Evolutionary conservation across 2,113 vertebrate species (phyloP).

Genomic region (Atherinomorus stipes): DNA sequence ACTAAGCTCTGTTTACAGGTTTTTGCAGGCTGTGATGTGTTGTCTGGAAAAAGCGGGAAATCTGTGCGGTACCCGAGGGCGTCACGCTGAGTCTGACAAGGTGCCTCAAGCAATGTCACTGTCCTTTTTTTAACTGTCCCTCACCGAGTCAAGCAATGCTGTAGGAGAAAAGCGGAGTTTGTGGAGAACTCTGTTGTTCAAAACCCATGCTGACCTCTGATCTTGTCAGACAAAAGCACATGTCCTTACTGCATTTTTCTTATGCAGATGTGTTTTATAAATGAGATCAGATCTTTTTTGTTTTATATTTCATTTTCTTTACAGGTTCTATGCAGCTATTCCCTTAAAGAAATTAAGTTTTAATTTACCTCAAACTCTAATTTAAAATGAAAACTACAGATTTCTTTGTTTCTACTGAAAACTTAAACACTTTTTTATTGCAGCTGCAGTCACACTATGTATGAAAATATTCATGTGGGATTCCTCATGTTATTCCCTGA

Average conservation of each 20-base stretch:
- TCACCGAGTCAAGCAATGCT: not conserved
- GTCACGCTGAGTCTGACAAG: constrained; percentile 5
- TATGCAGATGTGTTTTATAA: no score
- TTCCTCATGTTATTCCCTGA: not conserved
- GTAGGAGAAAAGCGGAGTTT: not conserved
- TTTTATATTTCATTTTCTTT: not conserved
- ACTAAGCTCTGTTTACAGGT: constrained; percentile 5
- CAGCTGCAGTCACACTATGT: no score
- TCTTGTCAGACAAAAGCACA: no score
- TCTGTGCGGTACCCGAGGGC: not conserved
- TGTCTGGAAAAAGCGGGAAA: constrained; percentile 1
- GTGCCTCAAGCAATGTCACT: constrained; percentile 3
- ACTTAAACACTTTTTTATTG: no score
- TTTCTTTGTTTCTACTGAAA: no score
- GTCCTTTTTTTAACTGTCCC: not conserved
- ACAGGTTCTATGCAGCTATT: not conserved
- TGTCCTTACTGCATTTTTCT: no score
- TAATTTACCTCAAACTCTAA: not conserved
- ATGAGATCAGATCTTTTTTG: not conserved
- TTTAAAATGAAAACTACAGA: no score
- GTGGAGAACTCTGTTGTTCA: not conserved
- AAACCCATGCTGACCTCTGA: not conserved
- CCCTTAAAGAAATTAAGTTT: no score
- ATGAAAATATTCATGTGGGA: no score
- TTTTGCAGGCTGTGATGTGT: not conserved